Evolutionary conservation across 2,797 vertebrate species (phyloP), one percentile per base, ranked within the genome.

Genomic region (Clarias fuscus): DNA sequence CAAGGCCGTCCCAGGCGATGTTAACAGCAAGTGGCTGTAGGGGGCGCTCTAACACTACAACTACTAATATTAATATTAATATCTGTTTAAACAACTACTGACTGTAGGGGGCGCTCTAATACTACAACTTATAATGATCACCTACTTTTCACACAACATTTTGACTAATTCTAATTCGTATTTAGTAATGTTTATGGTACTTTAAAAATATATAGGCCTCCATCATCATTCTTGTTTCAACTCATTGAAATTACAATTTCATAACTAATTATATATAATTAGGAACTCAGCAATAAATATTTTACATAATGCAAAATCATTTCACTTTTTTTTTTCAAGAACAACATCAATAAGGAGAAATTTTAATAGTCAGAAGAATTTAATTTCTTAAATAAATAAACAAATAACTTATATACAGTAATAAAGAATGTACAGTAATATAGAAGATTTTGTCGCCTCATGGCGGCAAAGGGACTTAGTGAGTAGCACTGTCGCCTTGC

Each of bases 41-140:
- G 40, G n/a, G 72, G 72, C 85, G 78, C 85, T 85, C 43, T 58
- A 75, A 64, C 13, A 18, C 71, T 20, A 11, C 3, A 15, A 7
- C 6, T n/a, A 11, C 43, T 64, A 24, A 64, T 40, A 70, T 20
- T 37, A 10, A 8, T 37, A 20, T 37, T 33, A 7, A 4, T 40
- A 4, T n/a, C n/a, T 24, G 5, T 48, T 22, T 10, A 20, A 40
- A 22, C 53, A 14, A 56, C 53, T 14, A 56, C 53, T 14, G 13
- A 2, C 53, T 56, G 13, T 56, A 56, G 53, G 14, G 53, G 53
- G 53, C 53, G 53, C 53, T 56, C 14, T 56, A 56, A 56, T 13
- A 56, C 53, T 56, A 56, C 53, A 56, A 56, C 53, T 56, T 3
- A 56, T 6, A 56, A 13, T 0, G 14, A 56, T 56, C 53, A 56